Evolutionary conservation across 2,797 vertebrate species (phyloP).

Genomic region (Tarsius wallacei): DNA sequence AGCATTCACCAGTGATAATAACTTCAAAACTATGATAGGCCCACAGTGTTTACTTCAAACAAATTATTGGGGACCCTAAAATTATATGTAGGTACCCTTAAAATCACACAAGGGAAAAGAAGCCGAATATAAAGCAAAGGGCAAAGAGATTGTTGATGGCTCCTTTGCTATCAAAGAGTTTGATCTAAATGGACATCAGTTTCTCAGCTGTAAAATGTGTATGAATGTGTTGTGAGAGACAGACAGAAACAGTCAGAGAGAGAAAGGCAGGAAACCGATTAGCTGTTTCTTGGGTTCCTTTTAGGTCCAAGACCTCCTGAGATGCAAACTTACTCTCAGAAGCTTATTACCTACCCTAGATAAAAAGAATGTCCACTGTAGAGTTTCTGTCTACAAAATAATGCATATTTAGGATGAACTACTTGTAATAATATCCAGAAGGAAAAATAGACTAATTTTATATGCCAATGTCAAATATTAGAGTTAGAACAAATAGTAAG

Average conservation of each 20-base stretch:
- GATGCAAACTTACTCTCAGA: neutral
- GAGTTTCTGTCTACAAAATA: neutral
- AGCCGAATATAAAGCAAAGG: slow-evolving; percentile 13
- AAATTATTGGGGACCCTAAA: neutral
- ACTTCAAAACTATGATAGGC: neutral
- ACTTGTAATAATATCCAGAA: neutral
- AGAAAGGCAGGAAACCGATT: neutral
- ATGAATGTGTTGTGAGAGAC: neutral
- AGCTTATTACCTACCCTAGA: neutral
- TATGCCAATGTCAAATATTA: slow-evolving; percentile 42
- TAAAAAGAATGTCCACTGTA: neutral
- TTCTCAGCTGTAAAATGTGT: neutral
- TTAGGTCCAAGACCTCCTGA: slow-evolving; percentile 7
- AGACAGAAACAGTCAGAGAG: neutral
- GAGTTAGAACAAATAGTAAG: slow-evolving; percentile 39
- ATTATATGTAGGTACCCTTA: neutral
- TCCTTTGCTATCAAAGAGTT: neutral
- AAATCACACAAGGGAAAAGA: slow-evolving; percentile 15
- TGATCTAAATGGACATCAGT: neutral
- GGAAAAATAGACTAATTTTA: neutral
- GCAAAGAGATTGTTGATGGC: neutral
- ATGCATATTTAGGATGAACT: neutral
- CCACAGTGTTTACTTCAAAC: neutral
- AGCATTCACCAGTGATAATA: neutral
- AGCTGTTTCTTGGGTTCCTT: neutral